Base-by-base conservation (phyloP, 2,113 vertebrate genomes). In the Eudyptes chrysolophus region DNA sequence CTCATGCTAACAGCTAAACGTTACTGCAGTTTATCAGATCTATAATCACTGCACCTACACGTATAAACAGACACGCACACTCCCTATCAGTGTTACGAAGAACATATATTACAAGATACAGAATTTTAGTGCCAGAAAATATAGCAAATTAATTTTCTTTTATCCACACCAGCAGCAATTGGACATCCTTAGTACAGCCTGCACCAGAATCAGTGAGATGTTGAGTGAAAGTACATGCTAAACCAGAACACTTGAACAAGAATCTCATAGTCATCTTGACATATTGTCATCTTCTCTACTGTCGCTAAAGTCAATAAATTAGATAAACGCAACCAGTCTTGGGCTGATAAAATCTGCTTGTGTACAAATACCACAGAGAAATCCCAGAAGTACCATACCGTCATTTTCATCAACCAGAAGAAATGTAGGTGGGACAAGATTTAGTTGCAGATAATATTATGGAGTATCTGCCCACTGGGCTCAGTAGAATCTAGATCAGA, bases 271-370 rank as follows among this genome's bases (percentile, higher is more conserved):
- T 4, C 52, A 66, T 32, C 65, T 34, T 24, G 66, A 55, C 2
- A 2, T 26, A 26, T 9, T 69, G 19, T 3, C 75, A 11, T 10
- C 48, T 6, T 49, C 44, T 26, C 26, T 36, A 9, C 44, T 21
- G n/a, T 2, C 3, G 0, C 76, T 49, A 0, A 16, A 75, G 49
- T 5, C 62, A 57, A 4, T 8, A 52, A 34, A 68, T 16, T 4
- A 36, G 79, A 1, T 8, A 54, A 64, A 32, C 10, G 48, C 48
- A 48, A 24, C 51, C 48, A 52, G 64, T 14, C 16, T 44, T 30
- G 71, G 42, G 58, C 61, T 79, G 66, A 84, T 58, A 13, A 72
- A 82, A 82, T 80, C 80, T 79, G 64, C 61, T 68, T 24, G 42
- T 30, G n/a, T 65, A 75, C 77, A 71, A 87, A 90, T 9, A 7